Percentiles rank a stretch among this genome's conserved stretches.
phyloP scores from a whole-genome alignment of 37 sponge, comb jelly and placozoan species.

The Hormiphora californensis region DNA sequence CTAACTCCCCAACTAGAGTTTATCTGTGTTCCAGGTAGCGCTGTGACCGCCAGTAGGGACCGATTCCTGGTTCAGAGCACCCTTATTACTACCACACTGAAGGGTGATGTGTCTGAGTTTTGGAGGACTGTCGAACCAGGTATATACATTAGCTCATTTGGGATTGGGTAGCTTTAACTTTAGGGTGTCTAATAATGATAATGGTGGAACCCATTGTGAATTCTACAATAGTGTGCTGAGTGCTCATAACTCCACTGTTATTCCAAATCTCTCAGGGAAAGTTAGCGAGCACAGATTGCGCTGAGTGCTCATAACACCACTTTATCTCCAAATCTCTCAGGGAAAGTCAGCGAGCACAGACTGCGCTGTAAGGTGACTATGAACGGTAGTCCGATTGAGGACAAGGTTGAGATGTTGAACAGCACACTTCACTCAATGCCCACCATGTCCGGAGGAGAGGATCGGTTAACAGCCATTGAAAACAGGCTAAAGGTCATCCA shows the following conservation, averaged over 20 bases:
- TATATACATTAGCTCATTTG: too few relatives aligned
- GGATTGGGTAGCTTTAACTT: too few relatives aligned
- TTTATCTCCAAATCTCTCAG: too few relatives aligned
- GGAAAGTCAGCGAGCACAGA: constrained; percentile 26
- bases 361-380: neutral
- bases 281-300: constrained; percentile 20
- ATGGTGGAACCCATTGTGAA: too few relatives aligned
- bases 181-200: too few relatives aligned
- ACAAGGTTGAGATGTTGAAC: constrained; percentile 1
- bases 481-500: neutral
- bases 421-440: neutral
- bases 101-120: constrained; percentile 3
- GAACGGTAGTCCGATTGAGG: constrained; percentile 27
- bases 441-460: neutral
- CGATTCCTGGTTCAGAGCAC: constrained; percentile 22
- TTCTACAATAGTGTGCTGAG: too few relatives aligned
- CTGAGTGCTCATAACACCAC: too few relatives aligned
- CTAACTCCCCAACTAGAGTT: too few relatives aligned
- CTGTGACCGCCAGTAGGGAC: constrained; percentile 20
- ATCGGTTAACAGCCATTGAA: neutral
- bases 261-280: too few relatives aligned
- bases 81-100: neutral
- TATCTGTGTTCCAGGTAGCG: constrained; percentile 2
- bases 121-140: constrained; percentile 36
- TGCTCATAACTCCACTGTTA: too few relatives aligned